Conservation (phyloP, 2,113 vertebrate species). For the Emydocephalus ijimae region DNA sequence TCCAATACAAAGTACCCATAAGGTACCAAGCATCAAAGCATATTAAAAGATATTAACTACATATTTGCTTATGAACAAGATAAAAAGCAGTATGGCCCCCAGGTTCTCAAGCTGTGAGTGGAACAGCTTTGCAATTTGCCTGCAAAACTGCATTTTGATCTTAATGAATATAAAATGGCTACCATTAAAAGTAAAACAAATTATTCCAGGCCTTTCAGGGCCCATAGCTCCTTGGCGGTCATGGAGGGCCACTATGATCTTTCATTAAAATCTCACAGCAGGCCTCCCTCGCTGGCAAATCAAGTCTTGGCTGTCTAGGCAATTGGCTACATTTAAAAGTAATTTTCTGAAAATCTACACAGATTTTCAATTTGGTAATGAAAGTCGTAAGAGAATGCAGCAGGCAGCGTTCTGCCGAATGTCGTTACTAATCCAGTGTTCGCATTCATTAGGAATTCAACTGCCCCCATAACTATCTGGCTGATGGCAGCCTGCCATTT, state of each 20-base stretch:
- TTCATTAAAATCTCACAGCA: slow-evolving; percentile 98
- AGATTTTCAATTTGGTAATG: slow-evolving; percentile 88
- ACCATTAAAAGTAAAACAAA: slow-evolving; percentile 98
- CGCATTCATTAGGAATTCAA: slow-evolving; percentile 81
- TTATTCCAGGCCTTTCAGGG: slow-evolving; percentile 95
- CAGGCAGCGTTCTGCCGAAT: slow-evolving; percentile 78
- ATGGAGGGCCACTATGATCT: slow-evolving; percentile 95
- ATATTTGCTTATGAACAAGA: slow-evolving; percentile 91
- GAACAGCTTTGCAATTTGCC: slow-evolving; percentile 99
- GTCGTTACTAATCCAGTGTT: slow-evolving; percentile 79
- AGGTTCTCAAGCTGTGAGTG: slow-evolving; percentile 97
- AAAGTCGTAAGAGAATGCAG: slow-evolving; percentile 81
- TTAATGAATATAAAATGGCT: slow-evolving; percentile 99
- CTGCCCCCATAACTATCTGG: slow-evolving; percentile 71
- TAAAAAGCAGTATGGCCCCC: slow-evolving; percentile 89
- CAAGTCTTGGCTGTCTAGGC: slow-evolving; percentile 86
- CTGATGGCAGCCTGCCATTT: slow-evolving; percentile 86
- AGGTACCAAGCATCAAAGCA: slow-evolving; percentile 87
- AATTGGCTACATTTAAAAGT: slow-evolving; percentile 93
- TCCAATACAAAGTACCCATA: slow-evolving; percentile 81
- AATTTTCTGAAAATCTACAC: slow-evolving; percentile 91
- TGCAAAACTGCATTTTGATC: slow-evolving; percentile 98
- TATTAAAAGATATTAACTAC: slow-evolving; percentile 96
- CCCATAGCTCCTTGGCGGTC: slow-evolving; percentile 89
- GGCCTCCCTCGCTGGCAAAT: slow-evolving; percentile 86